Conservation (phyloP, 2,797 vertebrate genomes). For the Anguilla pacifica region DNA sequence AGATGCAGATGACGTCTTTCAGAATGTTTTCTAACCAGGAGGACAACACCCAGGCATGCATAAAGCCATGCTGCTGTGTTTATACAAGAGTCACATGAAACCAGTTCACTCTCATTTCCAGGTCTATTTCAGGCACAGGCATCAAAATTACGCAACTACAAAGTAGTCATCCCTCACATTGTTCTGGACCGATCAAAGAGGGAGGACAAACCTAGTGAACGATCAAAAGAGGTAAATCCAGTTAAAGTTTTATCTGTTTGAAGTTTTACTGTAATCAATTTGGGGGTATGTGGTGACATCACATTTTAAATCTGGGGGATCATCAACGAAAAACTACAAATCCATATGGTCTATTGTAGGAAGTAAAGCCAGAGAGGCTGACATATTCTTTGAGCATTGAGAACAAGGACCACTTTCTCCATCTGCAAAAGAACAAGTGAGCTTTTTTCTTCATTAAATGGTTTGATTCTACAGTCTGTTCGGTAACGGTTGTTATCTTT, state of each 20-base stretch:
- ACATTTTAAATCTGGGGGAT: background rate
- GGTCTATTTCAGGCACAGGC: conserved; percentile 31
- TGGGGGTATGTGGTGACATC: background rate
- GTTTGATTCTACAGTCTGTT: background rate
- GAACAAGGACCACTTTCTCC: conserved; percentile 55
- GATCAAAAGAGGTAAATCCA: conserved; percentile 47
- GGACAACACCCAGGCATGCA: background rate
- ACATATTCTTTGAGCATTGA: conserved; percentile 67
- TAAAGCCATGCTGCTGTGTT: background rate
- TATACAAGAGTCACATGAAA: background rate
- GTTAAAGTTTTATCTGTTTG: background rate
- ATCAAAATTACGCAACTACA: conserved; percentile 54
- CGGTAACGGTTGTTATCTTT: background rate
- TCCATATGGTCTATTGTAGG: conserved; percentile 46
- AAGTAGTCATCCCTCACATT: conserved; percentile 64
- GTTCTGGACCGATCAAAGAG: conserved; percentile 57
- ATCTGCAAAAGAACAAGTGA: conserved; percentile 70
- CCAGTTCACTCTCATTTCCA: conserved; percentile 23
- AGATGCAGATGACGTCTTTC: background rate
- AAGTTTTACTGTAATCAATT: background rate
- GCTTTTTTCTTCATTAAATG: background rate
- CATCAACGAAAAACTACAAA: background rate
- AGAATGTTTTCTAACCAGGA: background rate
- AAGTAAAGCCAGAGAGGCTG: conserved; percentile 49
- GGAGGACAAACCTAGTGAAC: conserved; percentile 36